Percentiles rank a stretch among this genome's conserved stretches.
Evolutionary conservation across 2,113 vertebrate genomes (phyloP).

Genomic region (Mesoclemmys tuberculata): DNA sequence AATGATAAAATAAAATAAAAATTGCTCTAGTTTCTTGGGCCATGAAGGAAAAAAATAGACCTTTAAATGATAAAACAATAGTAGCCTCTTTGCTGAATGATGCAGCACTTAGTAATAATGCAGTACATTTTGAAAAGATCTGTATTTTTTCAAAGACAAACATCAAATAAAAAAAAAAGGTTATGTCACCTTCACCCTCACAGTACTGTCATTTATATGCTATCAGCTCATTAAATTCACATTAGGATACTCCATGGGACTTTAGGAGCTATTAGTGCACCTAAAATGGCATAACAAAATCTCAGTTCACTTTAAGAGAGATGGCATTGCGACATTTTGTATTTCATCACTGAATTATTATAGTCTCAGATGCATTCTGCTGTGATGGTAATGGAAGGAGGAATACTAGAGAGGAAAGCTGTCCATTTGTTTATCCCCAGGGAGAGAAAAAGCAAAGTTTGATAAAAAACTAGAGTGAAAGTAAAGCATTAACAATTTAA

Average conservation of each 20-base stretch:
- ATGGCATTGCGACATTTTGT: slow-evolving; percentile 91
- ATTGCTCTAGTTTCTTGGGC: slow-evolving; percentile 41
- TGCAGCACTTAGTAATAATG: slow-evolving; percentile 74
- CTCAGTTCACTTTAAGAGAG: slow-evolving; percentile 89
- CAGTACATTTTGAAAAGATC: slow-evolving; percentile 74
- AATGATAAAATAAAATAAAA: slow-evolving; percentile 53
- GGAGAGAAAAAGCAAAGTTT: slow-evolving; percentile 89
- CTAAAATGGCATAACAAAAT: slow-evolving; percentile 93
- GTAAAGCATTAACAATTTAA: slow-evolving; percentile 90
- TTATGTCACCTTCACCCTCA: slow-evolving; percentile 96
- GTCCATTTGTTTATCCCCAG: slow-evolving; percentile 94
- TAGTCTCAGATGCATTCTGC: slow-evolving; percentile 88
- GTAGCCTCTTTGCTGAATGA: slow-evolving; percentile 72
- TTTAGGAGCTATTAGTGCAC: slow-evolving; percentile 92
- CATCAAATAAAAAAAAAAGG: slow-evolving; percentile 88
- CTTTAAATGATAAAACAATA: slow-evolving; percentile 76
- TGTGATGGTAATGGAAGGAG: slow-evolving; percentile 91
- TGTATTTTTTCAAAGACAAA: slow-evolving; percentile 86
- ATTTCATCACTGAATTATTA: slow-evolving; percentile 95
- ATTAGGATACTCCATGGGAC: slow-evolving; percentile 95
- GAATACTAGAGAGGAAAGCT: slow-evolving; percentile 81
- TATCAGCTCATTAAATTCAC: slow-evolving; percentile 98
- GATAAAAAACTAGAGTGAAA: slow-evolving; percentile 84
- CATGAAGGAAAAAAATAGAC: slow-evolving; percentile 46
- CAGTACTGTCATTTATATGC: slow-evolving; percentile 92